A percentile compares a stretch with the other conserved stretches of the same genome.
Evolutionary conservation across 2,113 vertebrate genomes (phyloP).

Genomic region (Petrocephalus microphthalmus): DNA sequence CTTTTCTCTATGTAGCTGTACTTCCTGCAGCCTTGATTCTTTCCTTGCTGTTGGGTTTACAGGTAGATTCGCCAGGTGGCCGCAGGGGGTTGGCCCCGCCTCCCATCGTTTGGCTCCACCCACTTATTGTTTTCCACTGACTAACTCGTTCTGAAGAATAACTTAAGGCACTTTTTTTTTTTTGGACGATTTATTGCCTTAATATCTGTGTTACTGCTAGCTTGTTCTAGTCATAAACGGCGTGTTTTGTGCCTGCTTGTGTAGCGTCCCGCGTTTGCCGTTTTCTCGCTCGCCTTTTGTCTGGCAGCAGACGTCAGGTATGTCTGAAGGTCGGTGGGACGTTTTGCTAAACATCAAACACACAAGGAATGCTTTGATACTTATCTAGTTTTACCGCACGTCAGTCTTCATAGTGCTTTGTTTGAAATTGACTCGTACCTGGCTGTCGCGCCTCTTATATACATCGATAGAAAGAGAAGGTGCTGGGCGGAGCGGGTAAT

Average conservation of each 20-base stretch:
- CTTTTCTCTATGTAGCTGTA: not conserved
- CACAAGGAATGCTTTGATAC: slow-evolving; percentile 28
- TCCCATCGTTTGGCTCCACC: not conserved
- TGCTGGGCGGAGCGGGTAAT: not conserved
- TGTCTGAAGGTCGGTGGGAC: not conserved
- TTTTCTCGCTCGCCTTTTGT: not conserved
- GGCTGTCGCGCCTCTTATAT: not conserved
- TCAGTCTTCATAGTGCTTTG: not conserved
- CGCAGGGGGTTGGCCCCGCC: not conserved
- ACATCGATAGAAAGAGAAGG: not conserved
- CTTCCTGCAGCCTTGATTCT: slow-evolving; percentile 12
- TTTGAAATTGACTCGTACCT: not conserved
- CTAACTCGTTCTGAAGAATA: not conserved
- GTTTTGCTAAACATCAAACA: slow-evolving; percentile 16
- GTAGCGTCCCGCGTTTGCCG: not conserved
- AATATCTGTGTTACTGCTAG: not conserved
- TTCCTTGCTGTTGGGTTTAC: not conserved
- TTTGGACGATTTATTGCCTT: not conserved
- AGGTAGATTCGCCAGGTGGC: not conserved
- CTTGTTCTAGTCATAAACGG: not conserved
- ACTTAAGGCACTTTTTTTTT: not conserved
- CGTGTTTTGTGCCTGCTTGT: not conserved
- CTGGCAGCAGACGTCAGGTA: not conserved
- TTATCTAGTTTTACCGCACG: slow-evolving; percentile 10
- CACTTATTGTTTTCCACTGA: not conserved